Conservation (phyloP, 2,888 invertebrate genomes). For the Lycaena phlaeas region DNA sequence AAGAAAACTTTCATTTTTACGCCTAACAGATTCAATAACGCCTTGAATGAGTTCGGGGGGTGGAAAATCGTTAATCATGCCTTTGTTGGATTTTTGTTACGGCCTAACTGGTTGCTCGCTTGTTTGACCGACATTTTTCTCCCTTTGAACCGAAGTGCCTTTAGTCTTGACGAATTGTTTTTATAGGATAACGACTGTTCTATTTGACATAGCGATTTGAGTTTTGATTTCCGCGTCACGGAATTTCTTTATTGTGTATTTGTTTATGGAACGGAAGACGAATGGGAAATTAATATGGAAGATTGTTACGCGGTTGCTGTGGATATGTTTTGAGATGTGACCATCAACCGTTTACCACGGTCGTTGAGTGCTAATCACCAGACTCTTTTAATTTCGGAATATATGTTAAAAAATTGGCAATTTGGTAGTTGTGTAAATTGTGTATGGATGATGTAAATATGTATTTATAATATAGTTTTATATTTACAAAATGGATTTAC, state of each 20-base stretch:
- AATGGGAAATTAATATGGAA: too few relatives aligned
- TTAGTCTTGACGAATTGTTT: conserved; percentile 67
- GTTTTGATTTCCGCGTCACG: not conserved
- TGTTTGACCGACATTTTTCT: conserved; percentile 68
- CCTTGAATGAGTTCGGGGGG: conserved; percentile 65
- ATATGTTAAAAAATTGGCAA: too few relatives aligned
- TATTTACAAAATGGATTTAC: too few relatives aligned
- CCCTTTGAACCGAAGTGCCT: conserved; percentile 59
- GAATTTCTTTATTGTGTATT: not conserved
- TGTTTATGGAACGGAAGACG: too few relatives aligned
- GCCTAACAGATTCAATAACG: conserved; percentile 72
- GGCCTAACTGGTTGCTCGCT: conserved; percentile 70
- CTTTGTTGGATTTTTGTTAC: conserved; percentile 73
- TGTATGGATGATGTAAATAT: too few relatives aligned
- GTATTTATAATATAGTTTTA: too few relatives aligned
- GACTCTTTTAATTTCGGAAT: too few relatives aligned
- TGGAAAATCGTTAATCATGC: conserved; percentile 71
- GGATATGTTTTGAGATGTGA: too few relatives aligned
- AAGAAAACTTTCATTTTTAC: conserved; percentile 70
- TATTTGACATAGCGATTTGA: conserved; percentile 14
- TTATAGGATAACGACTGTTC: conserved; percentile 29
- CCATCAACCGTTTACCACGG: too few relatives aligned
- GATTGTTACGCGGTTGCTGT: too few relatives aligned
- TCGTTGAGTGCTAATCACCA: too few relatives aligned
- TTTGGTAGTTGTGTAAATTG: too few relatives aligned